Percentiles rank a stretch among this genome's conserved stretches.
These are phyloP conservation scores for Rhizoglyphus robini DNA, from an alignment of 1,140 invertebrate genomes.

Conservation along the genomic window DNA sequence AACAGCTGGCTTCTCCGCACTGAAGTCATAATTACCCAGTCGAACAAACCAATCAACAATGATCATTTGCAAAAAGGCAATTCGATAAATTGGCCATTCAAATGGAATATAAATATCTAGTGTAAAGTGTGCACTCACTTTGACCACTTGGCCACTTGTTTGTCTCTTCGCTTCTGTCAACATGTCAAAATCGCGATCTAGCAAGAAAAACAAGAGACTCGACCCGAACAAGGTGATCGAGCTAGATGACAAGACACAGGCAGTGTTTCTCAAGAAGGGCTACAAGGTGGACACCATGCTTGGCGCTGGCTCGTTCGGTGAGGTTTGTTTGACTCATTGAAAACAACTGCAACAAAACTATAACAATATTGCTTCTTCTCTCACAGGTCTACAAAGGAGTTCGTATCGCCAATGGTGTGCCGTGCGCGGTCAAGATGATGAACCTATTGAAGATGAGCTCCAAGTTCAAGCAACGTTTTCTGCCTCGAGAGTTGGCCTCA, in stretches of 20 bases:
- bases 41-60: no score
- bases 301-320: conserved; percentile 19
- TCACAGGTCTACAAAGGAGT: conserved; percentile 15
- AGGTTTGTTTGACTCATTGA: conserved; percentile 12
- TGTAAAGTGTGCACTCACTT: no score
- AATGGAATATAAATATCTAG: no score
- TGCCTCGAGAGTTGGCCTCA: conserved; percentile 18
- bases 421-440: conserved; percentile 21
- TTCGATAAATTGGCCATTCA: no score
- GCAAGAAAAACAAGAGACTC: neutral
- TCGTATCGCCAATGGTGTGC: neutral
- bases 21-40: no score
- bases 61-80: no score
- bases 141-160: no score
- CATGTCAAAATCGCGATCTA: neutral
- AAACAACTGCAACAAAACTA: neutral
- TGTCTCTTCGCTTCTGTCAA: no score
- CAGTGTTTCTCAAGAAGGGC: conserved; percentile 21
- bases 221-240: neutral
- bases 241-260: conserved; percentile 20
- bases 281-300: conserved; percentile 17
- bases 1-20: no score
- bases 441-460: conserved; percentile 3
- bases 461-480: conserved; percentile 18
- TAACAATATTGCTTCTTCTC: neutral